phyloP scores from a whole-genome alignment of 2,797 vertebrate genomes.

The Bovichtus variegatus region DNA sequence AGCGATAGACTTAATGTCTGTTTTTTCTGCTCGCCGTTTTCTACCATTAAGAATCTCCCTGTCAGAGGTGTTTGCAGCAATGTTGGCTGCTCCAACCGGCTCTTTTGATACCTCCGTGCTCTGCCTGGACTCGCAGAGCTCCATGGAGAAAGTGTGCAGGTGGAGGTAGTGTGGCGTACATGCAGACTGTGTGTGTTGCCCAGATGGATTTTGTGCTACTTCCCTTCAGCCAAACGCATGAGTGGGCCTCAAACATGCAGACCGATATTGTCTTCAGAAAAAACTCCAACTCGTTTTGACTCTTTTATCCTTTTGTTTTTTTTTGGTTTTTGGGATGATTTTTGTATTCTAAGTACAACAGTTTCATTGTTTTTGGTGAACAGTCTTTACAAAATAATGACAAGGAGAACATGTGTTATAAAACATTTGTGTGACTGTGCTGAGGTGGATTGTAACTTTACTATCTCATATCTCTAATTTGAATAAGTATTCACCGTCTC shows the following conservation, averaged over 20 bases:
- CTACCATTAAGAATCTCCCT: slow-evolving; percentile 28
- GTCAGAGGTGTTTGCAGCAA: slow-evolving; percentile 40
- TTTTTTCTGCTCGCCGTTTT: slow-evolving; percentile 28
- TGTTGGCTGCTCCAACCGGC: background rate
- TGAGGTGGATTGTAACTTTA: slow-evolving; percentile 17
- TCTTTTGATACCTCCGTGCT: slow-evolving; percentile 21
- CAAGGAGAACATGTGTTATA: background rate
- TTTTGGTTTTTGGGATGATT: background rate
- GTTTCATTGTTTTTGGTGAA: background rate
- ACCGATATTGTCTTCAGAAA: slow-evolving; percentile 13
- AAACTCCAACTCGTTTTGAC: background rate
- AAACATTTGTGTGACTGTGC: background rate
- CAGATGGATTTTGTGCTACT: slow-evolving; percentile 16
- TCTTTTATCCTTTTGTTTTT: background rate
- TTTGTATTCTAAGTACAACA: background rate
- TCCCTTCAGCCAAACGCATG: slow-evolving; percentile 21
- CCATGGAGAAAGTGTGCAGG: slow-evolving; percentile 19
- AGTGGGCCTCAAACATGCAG: slow-evolving; percentile 1
- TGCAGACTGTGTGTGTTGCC: slow-evolving; percentile 15
- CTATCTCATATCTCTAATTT: slow-evolving; percentile 60
- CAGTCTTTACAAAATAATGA: background rate
- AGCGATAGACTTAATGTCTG: slow-evolving; percentile 31
- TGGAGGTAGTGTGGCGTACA: slow-evolving; percentile 3
- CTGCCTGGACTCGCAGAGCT: slow-evolving; percentile 13
- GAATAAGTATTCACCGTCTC: slow-evolving; percentile 47